Evolutionary conservation across 2,888 invertebrate species (phyloP).

Genomic region (Bruchidius siliquastri): DNA sequence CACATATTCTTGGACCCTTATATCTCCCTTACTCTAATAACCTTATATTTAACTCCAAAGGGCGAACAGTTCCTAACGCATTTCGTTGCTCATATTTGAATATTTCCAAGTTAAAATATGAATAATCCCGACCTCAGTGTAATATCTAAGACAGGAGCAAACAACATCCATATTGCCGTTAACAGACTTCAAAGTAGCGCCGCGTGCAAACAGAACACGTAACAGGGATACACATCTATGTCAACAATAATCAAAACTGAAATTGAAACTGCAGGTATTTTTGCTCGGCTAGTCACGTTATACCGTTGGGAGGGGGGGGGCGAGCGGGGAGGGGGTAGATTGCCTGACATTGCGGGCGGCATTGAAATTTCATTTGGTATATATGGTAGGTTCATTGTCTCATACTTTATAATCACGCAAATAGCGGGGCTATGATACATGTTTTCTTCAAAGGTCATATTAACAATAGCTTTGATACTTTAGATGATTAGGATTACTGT

Average conservation of each 20-base stretch:
- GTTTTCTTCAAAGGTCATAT: too few relatives aligned
- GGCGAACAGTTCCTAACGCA: too few relatives aligned
- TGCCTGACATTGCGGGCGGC: background rate
- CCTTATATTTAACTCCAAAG: too few relatives aligned
- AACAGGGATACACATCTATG: conserved; percentile 39
- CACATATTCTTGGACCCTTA: too few relatives aligned
- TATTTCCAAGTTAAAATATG: background rate
- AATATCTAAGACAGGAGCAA: conserved; percentile 17
- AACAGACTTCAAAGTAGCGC: conserved; percentile 37
- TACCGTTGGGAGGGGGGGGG: background rate
- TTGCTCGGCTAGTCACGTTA: conserved; percentile 18
- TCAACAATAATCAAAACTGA: conserved; percentile 44
- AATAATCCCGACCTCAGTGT: conserved; percentile 10
- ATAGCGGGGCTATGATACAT: too few relatives aligned
- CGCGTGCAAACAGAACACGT: conserved; percentile 37
- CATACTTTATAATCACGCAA: too few relatives aligned
- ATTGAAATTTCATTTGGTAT: background rate
- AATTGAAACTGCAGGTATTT: conserved; percentile 41
- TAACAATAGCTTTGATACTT: too few relatives aligned
- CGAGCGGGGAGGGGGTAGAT: too few relatives aligned
- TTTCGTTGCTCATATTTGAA: too few relatives aligned
- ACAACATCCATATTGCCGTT: conserved; percentile 24
- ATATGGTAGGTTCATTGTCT: too few relatives aligned
- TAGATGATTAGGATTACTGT: too few relatives aligned
- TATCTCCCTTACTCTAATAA: too few relatives aligned